Base-by-base conservation (phyloP, 2,888 invertebrate genomes). In the Ophion ventricosus region DNA sequence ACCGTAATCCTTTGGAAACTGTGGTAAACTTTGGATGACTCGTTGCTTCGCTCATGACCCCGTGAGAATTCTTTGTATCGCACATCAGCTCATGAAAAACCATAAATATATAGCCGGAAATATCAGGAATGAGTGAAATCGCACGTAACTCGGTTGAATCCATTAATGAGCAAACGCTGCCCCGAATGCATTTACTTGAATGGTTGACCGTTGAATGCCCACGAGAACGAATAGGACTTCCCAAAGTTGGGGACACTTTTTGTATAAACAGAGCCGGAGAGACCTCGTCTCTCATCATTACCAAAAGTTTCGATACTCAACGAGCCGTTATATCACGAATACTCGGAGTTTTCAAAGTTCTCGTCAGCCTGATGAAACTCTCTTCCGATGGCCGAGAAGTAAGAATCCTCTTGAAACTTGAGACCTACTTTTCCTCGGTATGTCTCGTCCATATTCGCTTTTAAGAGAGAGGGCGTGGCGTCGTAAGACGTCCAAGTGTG, bases 371-470 rank as follows among this genome's bases (percentile, higher is more conserved):
- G 70, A 23, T 25, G 61, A 74, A 54, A 73, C 26, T 76, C 43
- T 29, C 54, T 54, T 66, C 61, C 25, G 17, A 76, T 76, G 40
- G 26, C 66, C 59, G 43, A 64, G 56, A 73, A 59, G 70, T 61
- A 26, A 56, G n/a, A 67, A 70, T 29, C 17, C 54, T 35, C 57
- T 64, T 29, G 63, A 49, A 74, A 84, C 66, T 43, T 66, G 80
- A 64, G 80, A 86, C 80, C 77, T 43, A 78, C 59, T 84, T 84
- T 78, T 80, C 82, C 29, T 74, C 82, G 59, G 80, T 80, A 82
- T 86, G 84, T 86, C 82, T 35, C 35, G 35, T 7, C 35, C 35
- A 35, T 35, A 35, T 35, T 8, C 35, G 35, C 8, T 35, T 35
- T 35, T 35, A 35, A 35, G 35, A 35, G 35, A 35, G 35, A 35